These are phyloP conservation scores for Blastobasis adustella DNA, from an alignment of 2,888 invertebrate genomes.

Conservation along the genomic window DNA sequence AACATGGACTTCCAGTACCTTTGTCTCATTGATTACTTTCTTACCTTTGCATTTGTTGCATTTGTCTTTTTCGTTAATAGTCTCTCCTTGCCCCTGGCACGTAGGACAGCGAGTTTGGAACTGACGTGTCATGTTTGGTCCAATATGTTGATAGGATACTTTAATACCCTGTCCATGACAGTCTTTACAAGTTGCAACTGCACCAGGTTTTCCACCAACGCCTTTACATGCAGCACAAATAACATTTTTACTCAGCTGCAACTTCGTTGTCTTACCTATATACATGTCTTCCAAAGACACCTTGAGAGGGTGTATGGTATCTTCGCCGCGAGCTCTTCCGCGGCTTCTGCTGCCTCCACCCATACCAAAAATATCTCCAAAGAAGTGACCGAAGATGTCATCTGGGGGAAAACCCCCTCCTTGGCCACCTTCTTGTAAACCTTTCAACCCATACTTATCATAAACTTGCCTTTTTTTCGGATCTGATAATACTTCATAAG, in stretches of 20 bases:
- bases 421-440: slow-evolving; percentile 85
- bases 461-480: slow-evolving; percentile 89
- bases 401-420: slow-evolving; percentile 75
- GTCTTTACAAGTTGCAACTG: slow-evolving; percentile 78
- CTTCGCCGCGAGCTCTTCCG: slow-evolving; percentile 82
- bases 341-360: slow-evolving; percentile 71
- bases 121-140: slow-evolving; percentile 78
- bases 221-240: slow-evolving; percentile 87
- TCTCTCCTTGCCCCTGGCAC: slow-evolving; percentile 82
- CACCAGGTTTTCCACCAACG: slow-evolving; percentile 82
- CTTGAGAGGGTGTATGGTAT: slow-evolving; percentile 87
- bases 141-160: slow-evolving; percentile 81
- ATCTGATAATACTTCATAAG: slow-evolving; percentile 94
- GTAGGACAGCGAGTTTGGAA: slow-evolving; percentile 76
- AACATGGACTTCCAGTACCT: slow-evolving; percentile 90
- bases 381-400: slow-evolving; percentile 79
- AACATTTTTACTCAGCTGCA: slow-evolving; percentile 88
- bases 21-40: slow-evolving; percentile 87
- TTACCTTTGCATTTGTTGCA: slow-evolving; percentile 89
- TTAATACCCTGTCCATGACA: slow-evolving; percentile 88
- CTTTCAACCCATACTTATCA: slow-evolving; percentile 91
- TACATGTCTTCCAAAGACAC: slow-evolving; percentile 94
- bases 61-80: slow-evolving; percentile 86
- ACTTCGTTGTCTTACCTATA: slow-evolving; percentile 88
- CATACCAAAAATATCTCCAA: slow-evolving; percentile 77